Conservation (phyloP, 53 echinoderm and acorn worm genomes). For the Echinometra lucunter region DNA sequence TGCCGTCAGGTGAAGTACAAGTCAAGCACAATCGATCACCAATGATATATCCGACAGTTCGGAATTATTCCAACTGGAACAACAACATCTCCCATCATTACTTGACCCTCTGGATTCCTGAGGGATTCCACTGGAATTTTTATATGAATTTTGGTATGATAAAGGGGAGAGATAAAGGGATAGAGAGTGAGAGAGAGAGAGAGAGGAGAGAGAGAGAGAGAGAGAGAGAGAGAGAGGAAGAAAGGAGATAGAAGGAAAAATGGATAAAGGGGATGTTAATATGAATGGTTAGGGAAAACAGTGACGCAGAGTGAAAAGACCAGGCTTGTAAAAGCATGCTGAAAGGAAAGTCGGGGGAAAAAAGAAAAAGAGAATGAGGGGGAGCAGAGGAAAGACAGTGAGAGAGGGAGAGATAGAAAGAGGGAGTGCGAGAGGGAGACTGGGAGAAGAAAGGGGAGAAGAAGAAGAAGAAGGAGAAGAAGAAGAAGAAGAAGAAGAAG, state of each 20-base stretch:
- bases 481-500: background rate
- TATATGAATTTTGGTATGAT: background rate
- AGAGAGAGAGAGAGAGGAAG: background rate
- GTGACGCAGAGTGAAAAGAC: too few relatives aligned
- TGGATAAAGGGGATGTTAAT: background rate
- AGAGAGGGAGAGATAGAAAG: background rate
- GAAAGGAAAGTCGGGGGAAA: too few relatives aligned
- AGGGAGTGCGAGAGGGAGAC: background rate
- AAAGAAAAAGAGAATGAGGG: background rate
- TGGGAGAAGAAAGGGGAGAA: background rate
- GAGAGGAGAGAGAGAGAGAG: background rate
- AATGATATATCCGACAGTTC: background rate
- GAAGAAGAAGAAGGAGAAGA: background rate
- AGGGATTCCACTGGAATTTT: constrained; percentile 5
- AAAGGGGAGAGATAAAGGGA: background rate
- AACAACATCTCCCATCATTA: background rate
- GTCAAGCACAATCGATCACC: background rate
- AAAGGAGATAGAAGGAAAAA: background rate
- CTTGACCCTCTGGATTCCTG: background rate
- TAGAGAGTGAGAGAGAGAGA: background rate
- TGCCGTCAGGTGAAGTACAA: background rate
- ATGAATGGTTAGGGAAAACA: background rate
- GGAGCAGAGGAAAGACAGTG: background rate
- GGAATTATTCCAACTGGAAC: background rate
- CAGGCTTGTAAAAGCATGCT: too few relatives aligned